Evolutionary conservation across 2,113 vertebrate species (phyloP).

Genomic region (Vulpes vulpes): DNA sequence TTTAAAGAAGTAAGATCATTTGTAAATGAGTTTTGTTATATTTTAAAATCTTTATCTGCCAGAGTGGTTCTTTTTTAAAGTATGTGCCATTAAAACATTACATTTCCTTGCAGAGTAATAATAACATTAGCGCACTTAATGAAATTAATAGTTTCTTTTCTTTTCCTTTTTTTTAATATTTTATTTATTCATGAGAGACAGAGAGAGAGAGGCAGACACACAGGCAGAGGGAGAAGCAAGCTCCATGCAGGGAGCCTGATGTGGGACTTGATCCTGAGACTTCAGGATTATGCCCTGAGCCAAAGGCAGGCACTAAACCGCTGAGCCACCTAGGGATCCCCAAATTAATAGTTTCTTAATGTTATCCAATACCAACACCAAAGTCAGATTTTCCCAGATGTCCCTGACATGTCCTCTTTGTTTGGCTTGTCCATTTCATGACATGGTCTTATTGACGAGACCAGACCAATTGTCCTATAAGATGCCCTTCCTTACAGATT

Average conservation of each 20-base stretch:
- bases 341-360: neutral
- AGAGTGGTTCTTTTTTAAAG: neutral
- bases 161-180: too few relatives aligned
- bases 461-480: neutral
- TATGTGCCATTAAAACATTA: conserved; percentile 35
- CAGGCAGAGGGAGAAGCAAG: too few relatives aligned
- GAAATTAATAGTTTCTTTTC: neutral
- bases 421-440: conserved; percentile 16
- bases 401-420: neutral
- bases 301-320: too few relatives aligned
- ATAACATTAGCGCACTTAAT: neutral
- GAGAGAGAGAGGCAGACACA: too few relatives aligned
- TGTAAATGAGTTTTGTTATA: neutral
- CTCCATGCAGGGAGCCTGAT: too few relatives aligned
- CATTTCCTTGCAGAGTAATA: neutral
- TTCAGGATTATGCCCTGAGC: too few relatives aligned
- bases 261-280: too few relatives aligned
- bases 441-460: neutral
- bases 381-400: neutral
- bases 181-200: too few relatives aligned
- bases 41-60: conserved; percentile 2
- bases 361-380: neutral
- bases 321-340: too few relatives aligned
- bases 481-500: neutral
- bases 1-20: conserved; percentile 37